A percentile compares a stretch with the other conserved stretches of the same genome.
These are phyloP conservation scores for Mungos mungo DNA, from an alignment of 2,113 vertebrate genomes.

Conservation along the genomic window DNA sequence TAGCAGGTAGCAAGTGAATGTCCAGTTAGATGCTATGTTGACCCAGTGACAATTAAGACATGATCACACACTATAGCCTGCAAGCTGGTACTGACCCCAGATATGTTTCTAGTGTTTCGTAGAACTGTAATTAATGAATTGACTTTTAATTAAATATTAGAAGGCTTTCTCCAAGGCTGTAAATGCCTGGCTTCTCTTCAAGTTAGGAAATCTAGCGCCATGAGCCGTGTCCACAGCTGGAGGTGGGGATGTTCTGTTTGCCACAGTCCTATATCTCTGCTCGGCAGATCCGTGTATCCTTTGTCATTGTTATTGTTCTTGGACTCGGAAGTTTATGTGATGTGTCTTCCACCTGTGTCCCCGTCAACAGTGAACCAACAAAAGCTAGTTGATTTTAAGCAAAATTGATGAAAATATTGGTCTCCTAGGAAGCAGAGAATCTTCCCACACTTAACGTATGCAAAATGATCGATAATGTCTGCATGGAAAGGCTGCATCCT, in stretches of 20 bases:
- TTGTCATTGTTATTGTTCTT: neutral
- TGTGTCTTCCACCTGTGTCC: neutral
- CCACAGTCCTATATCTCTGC: accelerated
- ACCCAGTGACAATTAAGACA: neutral
- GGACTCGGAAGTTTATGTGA: accelerated
- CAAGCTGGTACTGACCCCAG: neutral
- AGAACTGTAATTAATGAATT: neutral
- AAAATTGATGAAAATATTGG: neutral
- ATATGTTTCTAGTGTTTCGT: neutral
- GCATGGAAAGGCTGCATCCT: accelerated
- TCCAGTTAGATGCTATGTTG: neutral
- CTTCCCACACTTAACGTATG: neutral
- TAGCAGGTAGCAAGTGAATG: neutral
- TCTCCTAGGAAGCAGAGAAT: neutral
- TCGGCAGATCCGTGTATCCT: accelerated
- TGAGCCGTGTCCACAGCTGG: accelerated
- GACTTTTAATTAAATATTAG: neutral
- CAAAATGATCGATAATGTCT: neutral
- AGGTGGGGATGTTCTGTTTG: accelerated
- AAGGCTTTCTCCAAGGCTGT: neutral
- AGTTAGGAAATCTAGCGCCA: no score
- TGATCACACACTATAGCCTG: neutral
- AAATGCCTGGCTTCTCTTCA: neutral
- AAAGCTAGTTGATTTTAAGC: neutral
- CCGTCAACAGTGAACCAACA: neutral